These are phyloP conservation scores for Sarcophaga variegata DNA, from an alignment of 2,888 invertebrate genomes.

Conservation along the genomic window DNA sequence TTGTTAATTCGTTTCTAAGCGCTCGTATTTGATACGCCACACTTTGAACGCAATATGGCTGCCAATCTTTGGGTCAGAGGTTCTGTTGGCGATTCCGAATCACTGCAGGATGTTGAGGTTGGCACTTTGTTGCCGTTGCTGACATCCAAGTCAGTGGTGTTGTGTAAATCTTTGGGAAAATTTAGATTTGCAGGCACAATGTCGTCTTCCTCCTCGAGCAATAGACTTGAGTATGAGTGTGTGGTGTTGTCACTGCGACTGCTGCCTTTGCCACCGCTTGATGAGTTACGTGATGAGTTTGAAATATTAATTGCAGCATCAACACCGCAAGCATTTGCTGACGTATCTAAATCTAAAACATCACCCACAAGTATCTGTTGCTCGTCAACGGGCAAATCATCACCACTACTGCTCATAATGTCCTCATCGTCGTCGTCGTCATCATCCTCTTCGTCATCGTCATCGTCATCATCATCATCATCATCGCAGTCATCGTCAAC, in stretches of 20 bases:
- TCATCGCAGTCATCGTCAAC: slow-evolving; percentile 72
- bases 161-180: slow-evolving; percentile 74
- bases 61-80: slow-evolving; percentile 81
- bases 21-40: slow-evolving; percentile 76
- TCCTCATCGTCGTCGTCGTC: slow-evolving; percentile 77
- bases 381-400: slow-evolving; percentile 79
- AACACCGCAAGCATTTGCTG: slow-evolving; percentile 66
- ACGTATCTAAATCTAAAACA: slow-evolving; percentile 64
- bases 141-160: slow-evolving; percentile 78
- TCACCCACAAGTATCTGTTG: slow-evolving; percentile 73
- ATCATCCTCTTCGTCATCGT: slow-evolving; percentile 72
- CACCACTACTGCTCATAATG: slow-evolving; percentile 79
- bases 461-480: slow-evolving; percentile 71
- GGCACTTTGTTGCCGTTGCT: slow-evolving; percentile 81
- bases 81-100: slow-evolving; percentile 81
- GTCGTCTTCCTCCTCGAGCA: slow-evolving; percentile 81
- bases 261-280: slow-evolving; percentile 78
- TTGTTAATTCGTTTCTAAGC: slow-evolving; percentile 40
- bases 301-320: slow-evolving; percentile 74
- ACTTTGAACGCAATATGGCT: slow-evolving; percentile 81
- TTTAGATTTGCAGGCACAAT: slow-evolving; percentile 78
- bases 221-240: slow-evolving; percentile 81
- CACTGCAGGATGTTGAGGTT: slow-evolving; percentile 80
- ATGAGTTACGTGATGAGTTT: slow-evolving; percentile 79
- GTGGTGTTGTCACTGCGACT: slow-evolving; percentile 81